phyloP scores from a whole-genome alignment of 2,797 vertebrate genomes.

The Silurus lanzhouensis region DNA sequence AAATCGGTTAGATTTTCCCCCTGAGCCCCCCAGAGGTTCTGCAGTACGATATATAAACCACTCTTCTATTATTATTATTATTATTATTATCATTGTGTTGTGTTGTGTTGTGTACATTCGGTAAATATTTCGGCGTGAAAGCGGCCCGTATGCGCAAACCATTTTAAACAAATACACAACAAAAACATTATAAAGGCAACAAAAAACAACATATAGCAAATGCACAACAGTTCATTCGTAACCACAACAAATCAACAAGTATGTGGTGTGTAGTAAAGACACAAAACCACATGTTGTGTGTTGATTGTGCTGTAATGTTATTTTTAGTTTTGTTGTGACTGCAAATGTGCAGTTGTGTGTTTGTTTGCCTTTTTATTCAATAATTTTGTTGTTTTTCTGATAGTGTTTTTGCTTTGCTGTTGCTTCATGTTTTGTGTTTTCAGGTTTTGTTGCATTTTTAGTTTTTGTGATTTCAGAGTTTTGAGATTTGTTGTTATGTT shows the following conservation, averaged over 20 bases:
- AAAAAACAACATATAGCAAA: no score
- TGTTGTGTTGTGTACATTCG: no score
- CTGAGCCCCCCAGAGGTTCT: not conserved
- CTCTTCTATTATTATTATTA: not conserved
- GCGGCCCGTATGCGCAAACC: not conserved
- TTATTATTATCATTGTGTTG: not conserved
- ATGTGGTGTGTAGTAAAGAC: no score
- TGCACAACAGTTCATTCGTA: not conserved
- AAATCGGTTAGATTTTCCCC: not conserved
- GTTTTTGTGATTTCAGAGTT: not conserved
- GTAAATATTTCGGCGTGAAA: no score
- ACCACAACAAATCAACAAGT: not conserved
- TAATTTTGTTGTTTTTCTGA: not conserved
- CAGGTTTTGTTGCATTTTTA: not conserved
- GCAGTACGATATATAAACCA: no score
- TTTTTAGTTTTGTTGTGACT: not conserved
- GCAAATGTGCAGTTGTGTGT: not conserved
- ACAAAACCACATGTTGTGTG: not conserved
- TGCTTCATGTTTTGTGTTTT: not conserved
- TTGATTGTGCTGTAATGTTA: not conserved
- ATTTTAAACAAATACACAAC: not conserved
- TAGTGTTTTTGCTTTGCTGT: no score
- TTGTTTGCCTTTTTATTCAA: not conserved
- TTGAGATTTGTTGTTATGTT: no score
- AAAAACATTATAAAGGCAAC: no score